These are phyloP conservation scores for Cyphomyrmex costatus DNA, from an alignment of 1,140 invertebrate genomes.

Conservation along the genomic window DNA sequence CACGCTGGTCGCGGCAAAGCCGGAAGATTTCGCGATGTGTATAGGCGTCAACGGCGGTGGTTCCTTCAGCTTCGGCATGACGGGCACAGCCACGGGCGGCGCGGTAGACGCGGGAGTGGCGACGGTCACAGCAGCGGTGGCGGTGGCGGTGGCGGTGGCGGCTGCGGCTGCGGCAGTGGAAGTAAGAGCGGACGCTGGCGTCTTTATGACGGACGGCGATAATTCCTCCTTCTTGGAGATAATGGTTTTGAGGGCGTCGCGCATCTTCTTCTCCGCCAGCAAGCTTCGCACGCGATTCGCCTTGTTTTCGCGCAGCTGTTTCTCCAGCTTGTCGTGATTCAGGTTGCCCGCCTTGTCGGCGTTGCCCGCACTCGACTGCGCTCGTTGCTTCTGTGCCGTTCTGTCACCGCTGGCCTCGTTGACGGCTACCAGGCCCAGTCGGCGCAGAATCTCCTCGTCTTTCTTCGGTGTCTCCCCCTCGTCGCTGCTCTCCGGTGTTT, in stretches of 20 bases:
- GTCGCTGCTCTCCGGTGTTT: background rate
- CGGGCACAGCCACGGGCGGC: background rate
- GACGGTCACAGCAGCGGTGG: background rate
- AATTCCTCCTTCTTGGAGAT: constrained; percentile 80
- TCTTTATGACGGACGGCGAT: background rate
- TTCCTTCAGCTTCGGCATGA: constrained; percentile 79
- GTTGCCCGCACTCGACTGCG: constrained; percentile 4
- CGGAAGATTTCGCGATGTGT: constrained; percentile 75
- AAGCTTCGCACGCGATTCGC: constrained; percentile 83
- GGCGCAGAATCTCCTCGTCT: constrained; percentile 81
- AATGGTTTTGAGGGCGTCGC: constrained; percentile 82
- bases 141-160: background rate
- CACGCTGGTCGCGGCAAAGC: constrained; percentile 63
- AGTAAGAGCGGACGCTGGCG: background rate
- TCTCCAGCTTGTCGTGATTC: constrained; percentile 81
- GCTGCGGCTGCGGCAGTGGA: constrained; percentile 6
- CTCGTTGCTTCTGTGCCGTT: constrained; percentile 63
- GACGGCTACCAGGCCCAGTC: constrained; percentile 80
- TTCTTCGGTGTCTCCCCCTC: constrained; percentile 70
- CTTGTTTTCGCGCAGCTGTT: constrained; percentile 82
- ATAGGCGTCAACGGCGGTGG: constrained; percentile 83
- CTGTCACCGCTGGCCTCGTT: constrained; percentile 74
- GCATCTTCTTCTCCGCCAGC: constrained; percentile 85
- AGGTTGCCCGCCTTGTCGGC: constrained; percentile 64
- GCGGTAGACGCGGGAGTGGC: background rate